phyloP scores from a whole-genome alignment of 2,888 invertebrate genomes.

The Drosophila cognata region DNA sequence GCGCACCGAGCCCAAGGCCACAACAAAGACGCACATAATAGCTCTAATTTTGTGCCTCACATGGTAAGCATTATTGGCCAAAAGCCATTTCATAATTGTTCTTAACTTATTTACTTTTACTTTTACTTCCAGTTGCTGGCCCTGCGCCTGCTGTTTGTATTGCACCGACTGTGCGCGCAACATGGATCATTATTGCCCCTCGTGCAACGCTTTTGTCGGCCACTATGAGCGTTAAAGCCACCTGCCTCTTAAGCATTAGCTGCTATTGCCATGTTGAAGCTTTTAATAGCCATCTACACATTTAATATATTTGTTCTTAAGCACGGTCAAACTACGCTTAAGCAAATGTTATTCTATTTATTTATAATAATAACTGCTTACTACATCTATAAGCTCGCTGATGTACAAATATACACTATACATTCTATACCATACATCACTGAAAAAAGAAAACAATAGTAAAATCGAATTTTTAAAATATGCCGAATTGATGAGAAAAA shows the following conservation, averaged over 20 bases:
- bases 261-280: background rate
- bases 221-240: slow-evolving; percentile 81
- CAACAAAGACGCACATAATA: slow-evolving; percentile 81
- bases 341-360: background rate
- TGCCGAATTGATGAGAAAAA: background rate
- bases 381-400: background rate
- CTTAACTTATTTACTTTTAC: background rate
- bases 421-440: background rate
- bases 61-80: slow-evolving; percentile 62
- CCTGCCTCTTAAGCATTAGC: background rate
- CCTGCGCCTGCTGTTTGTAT: slow-evolving; percentile 86
- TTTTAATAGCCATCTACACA: background rate
- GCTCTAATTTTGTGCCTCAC: slow-evolving; percentile 78
- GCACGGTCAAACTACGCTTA: slow-evolving; percentile 14
- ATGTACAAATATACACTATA: background rate
- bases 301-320: background rate
- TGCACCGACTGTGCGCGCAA: slow-evolving; percentile 86
- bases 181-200: slow-evolving; percentile 87
- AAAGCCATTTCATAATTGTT: background rate
- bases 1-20: slow-evolving; percentile 77
- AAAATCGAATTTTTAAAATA: background rate
- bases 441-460: background rate
- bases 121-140: slow-evolving; percentile 84
- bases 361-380: background rate
- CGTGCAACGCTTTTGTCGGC: slow-evolving; percentile 86